These are phyloP conservation scores for Busseola fusca DNA, from an alignment of 2,888 invertebrate genomes.

Conservation along the genomic window DNA sequence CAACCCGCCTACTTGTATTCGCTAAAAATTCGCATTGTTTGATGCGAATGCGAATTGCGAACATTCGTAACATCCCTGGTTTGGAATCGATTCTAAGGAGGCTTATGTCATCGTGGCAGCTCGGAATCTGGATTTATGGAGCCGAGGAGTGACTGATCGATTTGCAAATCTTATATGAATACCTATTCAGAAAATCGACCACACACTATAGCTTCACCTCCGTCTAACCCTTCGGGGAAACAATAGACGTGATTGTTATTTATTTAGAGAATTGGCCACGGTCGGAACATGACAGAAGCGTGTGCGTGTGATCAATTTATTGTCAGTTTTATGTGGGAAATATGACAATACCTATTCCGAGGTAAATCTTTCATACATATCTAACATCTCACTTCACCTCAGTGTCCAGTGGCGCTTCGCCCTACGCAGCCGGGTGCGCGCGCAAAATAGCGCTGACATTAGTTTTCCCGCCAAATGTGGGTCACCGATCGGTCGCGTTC, in stretches of 20 bases:
- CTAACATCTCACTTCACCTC: slow-evolving; percentile 53
- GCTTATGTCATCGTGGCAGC: neutral
- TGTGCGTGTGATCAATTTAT: slow-evolving; percentile 1
- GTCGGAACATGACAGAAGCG: neutral
- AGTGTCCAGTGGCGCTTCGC: slow-evolving; percentile 68
- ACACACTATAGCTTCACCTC: neutral
- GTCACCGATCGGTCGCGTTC: slow-evolving; percentile 69
- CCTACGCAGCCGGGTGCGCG: slow-evolving; percentile 69
- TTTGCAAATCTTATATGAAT: neutral
- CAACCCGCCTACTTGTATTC: too few species aligned
- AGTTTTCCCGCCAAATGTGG: slow-evolving; percentile 79
- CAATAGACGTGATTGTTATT: neutral
- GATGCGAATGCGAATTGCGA: too few species aligned
- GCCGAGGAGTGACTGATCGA: neutral
- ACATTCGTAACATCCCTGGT: too few species aligned
- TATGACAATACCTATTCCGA: slow-evolving; percentile 58
- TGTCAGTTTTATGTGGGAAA: slow-evolving; percentile 34
- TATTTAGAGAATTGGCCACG: neutral
- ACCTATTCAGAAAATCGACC: neutral
- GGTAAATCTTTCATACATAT: slow-evolving; percentile 63
- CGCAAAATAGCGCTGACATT: slow-evolving; percentile 82
- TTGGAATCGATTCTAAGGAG: neutral
- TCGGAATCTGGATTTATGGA: neutral
- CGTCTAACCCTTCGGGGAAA: neutral
- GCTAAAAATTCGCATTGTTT: too few species aligned